Evolutionary conservation across 2,113 vertebrate genomes (phyloP).

Genomic region (Syngnathus scovelli): DNA sequence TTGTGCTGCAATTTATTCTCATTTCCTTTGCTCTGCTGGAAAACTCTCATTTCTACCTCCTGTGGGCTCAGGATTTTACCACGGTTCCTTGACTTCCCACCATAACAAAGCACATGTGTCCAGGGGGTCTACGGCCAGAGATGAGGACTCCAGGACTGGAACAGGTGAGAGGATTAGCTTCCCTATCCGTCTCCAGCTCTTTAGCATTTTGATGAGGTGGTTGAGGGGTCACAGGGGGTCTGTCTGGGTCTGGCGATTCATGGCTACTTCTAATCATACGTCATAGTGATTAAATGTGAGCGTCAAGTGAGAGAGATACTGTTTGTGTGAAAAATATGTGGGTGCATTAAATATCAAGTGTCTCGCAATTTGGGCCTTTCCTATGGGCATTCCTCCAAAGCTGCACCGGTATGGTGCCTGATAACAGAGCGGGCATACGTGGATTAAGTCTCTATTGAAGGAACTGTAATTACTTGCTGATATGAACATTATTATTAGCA

Average conservation of each 20-base stretch:
- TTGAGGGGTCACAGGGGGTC: slow-evolving; percentile 33
- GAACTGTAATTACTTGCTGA: slow-evolving; percentile 62
- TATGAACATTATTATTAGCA: slow-evolving; percentile 59
- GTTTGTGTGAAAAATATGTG: slow-evolving; percentile 15
- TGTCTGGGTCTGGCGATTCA: slow-evolving; percentile 63
- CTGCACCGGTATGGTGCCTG: slow-evolving; percentile 38
- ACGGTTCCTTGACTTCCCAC: slow-evolving; percentile 12
- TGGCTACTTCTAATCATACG: slow-evolving; percentile 52
- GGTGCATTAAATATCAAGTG: slow-evolving; percentile 1
- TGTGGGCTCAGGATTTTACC: no score
- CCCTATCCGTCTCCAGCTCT: slow-evolving; percentile 52
- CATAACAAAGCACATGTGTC: slow-evolving; percentile 7
- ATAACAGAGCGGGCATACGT: slow-evolving; percentile 57
- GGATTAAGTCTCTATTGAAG: slow-evolving; percentile 60
- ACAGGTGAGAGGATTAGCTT: slow-evolving; percentile 49
- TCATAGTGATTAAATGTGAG: slow-evolving; percentile 43
- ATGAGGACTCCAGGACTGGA: slow-evolving; percentile 39
- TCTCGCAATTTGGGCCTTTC: slow-evolving; percentile 54
- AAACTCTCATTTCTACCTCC: slow-evolving; percentile 25
- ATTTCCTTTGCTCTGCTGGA: slow-evolving; percentile 10
- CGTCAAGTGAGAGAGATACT: slow-evolving; percentile 41
- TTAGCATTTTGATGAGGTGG: slow-evolving; percentile 73
- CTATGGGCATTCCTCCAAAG: slow-evolving; percentile 54
- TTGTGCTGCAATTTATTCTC: neutral
- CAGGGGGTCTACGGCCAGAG: slow-evolving; percentile 36